A percentile compares a stretch with the other conserved stretches of the same genome.
Evolutionary conservation across 2,888 invertebrate species (phyloP).

Genomic region (Falcaria lacertinaria): DNA sequence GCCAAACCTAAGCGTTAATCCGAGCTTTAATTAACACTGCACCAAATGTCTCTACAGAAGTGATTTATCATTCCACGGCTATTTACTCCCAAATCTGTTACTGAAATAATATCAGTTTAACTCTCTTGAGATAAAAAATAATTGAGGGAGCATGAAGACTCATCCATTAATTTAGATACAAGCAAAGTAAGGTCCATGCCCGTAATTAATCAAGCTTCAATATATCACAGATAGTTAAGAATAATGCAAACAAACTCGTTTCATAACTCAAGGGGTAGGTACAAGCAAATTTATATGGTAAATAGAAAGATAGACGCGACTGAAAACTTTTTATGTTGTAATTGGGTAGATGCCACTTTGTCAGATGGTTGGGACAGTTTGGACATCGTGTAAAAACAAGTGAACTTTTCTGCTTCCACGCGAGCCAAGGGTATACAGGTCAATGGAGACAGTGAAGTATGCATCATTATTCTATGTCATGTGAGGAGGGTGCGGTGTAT

Average conservation of each 20-base stretch:
- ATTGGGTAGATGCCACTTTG: no score
- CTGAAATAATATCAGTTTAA: not conserved
- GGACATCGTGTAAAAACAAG: not conserved
- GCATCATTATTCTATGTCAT: no score
- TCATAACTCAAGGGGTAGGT: not conserved
- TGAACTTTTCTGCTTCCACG: not conserved
- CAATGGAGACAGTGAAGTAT: not conserved
- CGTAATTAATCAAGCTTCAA: no score
- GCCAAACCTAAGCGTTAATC: slow-evolving; percentile 2
- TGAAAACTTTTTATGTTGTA: no score
- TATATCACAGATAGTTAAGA: no score
- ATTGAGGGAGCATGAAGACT: not conserved
- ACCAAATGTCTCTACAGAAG: slow-evolving; percentile 11
- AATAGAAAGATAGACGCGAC: no score
- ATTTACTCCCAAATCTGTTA: slow-evolving; percentile 2
- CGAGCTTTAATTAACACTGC: slow-evolving; percentile 34
- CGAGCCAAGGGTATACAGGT: not conserved
- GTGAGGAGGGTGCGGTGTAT: no score
- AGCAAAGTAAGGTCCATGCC: no score
- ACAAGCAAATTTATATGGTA: no score
- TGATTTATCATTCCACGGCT: slow-evolving; percentile 17
- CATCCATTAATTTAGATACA: not conserved
- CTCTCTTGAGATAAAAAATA: not conserved
- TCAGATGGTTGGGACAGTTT: no score
- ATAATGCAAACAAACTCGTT: no score